Percentiles rank a stretch among this genome's conserved stretches.
Evolutionary conservation across 2,113 vertebrate species (phyloP).

Genomic region (Cettia cetti): DNA sequence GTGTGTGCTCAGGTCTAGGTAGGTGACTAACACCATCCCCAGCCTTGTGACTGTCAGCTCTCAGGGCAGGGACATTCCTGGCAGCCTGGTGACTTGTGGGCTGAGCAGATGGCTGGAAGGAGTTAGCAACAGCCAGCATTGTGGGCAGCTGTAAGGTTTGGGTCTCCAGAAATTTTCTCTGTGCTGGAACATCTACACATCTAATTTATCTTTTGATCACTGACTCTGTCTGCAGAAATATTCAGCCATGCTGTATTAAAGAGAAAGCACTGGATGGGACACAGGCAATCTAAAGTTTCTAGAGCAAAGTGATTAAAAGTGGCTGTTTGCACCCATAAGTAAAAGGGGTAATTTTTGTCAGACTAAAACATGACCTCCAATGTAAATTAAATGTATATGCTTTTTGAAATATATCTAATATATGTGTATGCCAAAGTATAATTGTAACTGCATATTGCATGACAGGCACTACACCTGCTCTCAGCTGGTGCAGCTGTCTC

Average conservation of each 20-base stretch:
- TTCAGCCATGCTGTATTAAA: background rate
- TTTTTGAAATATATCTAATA: background rate
- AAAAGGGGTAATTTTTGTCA: background rate
- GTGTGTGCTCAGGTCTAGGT: background rate
- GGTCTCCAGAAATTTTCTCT: background rate
- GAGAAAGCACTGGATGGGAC: background rate
- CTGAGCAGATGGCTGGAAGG: background rate
- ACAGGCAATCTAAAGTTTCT: background rate
- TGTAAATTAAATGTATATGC: background rate
- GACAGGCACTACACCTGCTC: background rate
- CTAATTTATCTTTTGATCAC: background rate
- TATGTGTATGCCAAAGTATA: background rate
- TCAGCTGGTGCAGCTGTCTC: background rate
- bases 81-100: fast-evolving
- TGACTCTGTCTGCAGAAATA: background rate
- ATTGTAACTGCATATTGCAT: background rate
- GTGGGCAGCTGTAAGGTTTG: background rate
- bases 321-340: background rate
- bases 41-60: background rate
- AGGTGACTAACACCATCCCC: background rate
- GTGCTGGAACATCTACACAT: fast-evolving
- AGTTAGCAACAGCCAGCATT: background rate
- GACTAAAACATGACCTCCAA: background rate
- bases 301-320: background rate
- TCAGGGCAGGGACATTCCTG: background rate